These are phyloP conservation scores for Triplophysa tibetana DNA, from an alignment of 2,113 vertebrate genomes.

Conservation along the genomic window DNA sequence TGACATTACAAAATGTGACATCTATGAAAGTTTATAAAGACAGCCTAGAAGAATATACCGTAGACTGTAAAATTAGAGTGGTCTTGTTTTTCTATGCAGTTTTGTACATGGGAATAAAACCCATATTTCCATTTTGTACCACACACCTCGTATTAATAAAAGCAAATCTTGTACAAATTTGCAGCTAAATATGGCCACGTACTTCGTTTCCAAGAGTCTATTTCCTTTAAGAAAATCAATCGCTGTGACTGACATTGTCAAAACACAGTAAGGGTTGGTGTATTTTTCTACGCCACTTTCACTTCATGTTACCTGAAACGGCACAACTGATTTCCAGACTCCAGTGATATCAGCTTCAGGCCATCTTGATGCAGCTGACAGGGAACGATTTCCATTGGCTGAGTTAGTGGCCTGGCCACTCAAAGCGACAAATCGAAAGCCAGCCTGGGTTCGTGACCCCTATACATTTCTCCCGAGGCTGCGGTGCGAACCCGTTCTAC, in stretches of 20 bases:
- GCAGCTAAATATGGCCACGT: too few relatives aligned
- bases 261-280: not conserved
- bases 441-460: conserved; percentile 68
- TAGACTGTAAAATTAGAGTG: too few relatives aligned
- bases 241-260: not conserved
- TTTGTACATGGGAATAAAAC: too few relatives aligned
- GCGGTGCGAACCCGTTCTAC: not conserved
- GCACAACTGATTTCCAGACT: conserved; percentile 39
- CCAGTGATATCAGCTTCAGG: conserved; percentile 29
- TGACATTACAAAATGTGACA: too few relatives aligned
- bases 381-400: conserved; percentile 67
- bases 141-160: too few relatives aligned
- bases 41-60: too few relatives aligned
- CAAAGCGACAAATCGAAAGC: conserved; percentile 61
- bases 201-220: not conserved
- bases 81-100: too few relatives aligned
- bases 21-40: too few relatives aligned
- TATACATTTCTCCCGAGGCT: conserved; percentile 50
- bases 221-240: not conserved
- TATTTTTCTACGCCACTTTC: too few relatives aligned
- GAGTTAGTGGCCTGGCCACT: conserved; percentile 62
- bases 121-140: too few relatives aligned
- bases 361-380: conserved; percentile 38
- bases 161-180: too few relatives aligned
- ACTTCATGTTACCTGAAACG: conserved; percentile 18